Conservation (phyloP, 2,888 invertebrate species). For the Incurvaria masculella region DNA sequence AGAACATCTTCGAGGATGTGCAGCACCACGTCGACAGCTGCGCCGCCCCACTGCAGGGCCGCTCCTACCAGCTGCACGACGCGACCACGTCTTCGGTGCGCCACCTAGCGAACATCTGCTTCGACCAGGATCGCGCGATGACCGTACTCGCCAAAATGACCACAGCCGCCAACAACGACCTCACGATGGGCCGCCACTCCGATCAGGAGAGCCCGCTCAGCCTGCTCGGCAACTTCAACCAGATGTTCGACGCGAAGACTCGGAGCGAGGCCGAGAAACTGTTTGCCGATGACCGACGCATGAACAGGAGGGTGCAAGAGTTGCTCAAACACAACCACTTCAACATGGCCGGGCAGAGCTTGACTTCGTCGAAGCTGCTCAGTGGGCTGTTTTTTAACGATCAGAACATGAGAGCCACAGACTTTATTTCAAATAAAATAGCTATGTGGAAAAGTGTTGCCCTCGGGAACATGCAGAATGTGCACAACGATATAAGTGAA, state of each 20-base stretch:
- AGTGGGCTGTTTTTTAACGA: constrained; percentile 33
- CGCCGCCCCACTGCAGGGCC: constrained; percentile 34
- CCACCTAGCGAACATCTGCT: constrained; percentile 39
- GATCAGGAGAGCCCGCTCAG: constrained; percentile 25
- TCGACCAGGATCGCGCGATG: constrained; percentile 33
- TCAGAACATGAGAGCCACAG: constrained; percentile 33
- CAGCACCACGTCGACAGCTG: constrained; percentile 40
- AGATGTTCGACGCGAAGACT: constrained; percentile 42
- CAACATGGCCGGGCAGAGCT: constrained; percentile 32
- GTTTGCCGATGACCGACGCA: constrained; percentile 34
- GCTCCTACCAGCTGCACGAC: constrained; percentile 32
- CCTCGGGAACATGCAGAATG: constrained; percentile 8
- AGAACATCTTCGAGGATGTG: constrained; percentile 42
- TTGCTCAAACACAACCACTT: constrained; percentile 29
- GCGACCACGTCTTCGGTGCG: constrained; percentile 17
- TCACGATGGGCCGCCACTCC: constrained; percentile 26
- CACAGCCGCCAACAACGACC: constrained; percentile 22
- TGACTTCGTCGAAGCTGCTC: constrained; percentile 31
- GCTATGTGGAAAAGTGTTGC: constrained; percentile 39
- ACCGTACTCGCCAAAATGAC: constrained; percentile 23
- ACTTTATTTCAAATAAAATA: constrained; percentile 36
- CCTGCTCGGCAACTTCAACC: constrained; percentile 45
- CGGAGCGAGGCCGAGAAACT: constrained; percentile 34
- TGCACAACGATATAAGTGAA: neutral
- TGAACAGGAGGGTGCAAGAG: constrained; percentile 33